Evolutionary conservation across 2,113 vertebrate species (phyloP), one percentile per base, ranked within the genome.

Genomic region (Polypterus bichir): DNA sequence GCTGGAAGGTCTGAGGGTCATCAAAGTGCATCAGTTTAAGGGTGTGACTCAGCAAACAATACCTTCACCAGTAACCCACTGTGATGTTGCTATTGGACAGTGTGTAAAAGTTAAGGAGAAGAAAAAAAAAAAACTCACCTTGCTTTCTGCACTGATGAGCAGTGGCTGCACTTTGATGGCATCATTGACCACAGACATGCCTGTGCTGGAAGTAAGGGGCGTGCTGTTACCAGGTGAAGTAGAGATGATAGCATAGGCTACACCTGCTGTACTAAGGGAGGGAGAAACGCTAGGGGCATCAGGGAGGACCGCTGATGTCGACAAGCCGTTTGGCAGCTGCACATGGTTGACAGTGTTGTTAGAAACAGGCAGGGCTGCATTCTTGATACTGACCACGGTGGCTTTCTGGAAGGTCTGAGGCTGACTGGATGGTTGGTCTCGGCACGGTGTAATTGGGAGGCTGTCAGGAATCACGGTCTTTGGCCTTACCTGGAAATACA

Each of bases 381-480:
- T 92, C 75, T 85, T 88, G 68, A 90, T 83, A 65, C 88, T 91
- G 69, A 94, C 84, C 60, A 89, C 86, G 0, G 92, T 83, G 49
- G 88, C 87, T 71, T 88, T 89, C 77, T 89, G 89, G 80, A 92
- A 85, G 9, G 88, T 70, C 9, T 88, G 78, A 9, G 88, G 86
- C 79, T 91, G 91, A 65, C 89, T 84, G 63, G 86, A 90, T 62
- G 86, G 85, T 72, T 86, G 87, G 67, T 91, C 86, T 80, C 88
- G 81, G 80, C 86, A 88, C 0, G 81, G 86, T 70, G 87, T 82
- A 74, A 85, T 64, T 11, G 94, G 92, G 79, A 97, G 93, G 88
- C 96, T 96, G 79, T 96, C 91, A 66, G 93, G 94, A 78, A 93
- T 97, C 85, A 91, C 88, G 71, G 91, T 97, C 96, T 97, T 97